Conservation (phyloP, 1,140 invertebrate genomes). For the Listronotus oregonensis region DNA sequence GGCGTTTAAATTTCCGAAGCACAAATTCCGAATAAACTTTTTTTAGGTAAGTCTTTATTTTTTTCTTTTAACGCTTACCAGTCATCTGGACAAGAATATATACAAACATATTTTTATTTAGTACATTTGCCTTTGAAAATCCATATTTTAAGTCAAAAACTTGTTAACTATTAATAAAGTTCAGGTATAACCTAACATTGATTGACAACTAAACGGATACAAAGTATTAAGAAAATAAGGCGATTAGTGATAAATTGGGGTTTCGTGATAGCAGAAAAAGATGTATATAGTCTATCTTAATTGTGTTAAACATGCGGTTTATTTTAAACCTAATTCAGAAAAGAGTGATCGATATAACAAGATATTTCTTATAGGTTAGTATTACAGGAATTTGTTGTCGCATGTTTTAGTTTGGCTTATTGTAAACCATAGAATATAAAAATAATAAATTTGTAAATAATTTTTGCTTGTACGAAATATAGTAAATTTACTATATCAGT, state of each 20-base stretch:
- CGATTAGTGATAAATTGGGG: background rate
- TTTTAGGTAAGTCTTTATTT: conserved; percentile 29
- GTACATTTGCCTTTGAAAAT: background rate
- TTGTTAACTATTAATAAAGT: conserved; percentile 5
- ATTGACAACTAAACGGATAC: background rate
- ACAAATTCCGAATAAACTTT: conserved; percentile 28
- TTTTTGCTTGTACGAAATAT: too few relatives aligned
- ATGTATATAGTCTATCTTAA: conserved; percentile 5
- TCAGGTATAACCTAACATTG: conserved; percentile 10
- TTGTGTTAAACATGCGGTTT: conserved; percentile 3
- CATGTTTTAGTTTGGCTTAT: background rate
- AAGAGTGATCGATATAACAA: conserved; percentile 8
- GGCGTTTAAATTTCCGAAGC: conserved; percentile 38
- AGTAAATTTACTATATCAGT: too few relatives aligned
- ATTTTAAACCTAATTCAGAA: conserved; percentile 20
- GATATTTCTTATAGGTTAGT: background rate
- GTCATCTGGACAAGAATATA: background rate
- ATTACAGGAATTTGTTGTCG: background rate
- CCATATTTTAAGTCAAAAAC: background rate
- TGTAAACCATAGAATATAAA: background rate
- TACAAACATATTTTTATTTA: background rate
- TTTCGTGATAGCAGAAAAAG: background rate
- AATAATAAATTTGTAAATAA: too few relatives aligned
- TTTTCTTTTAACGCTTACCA: background rate
- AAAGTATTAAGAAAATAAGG: conserved; percentile 1